These are phyloP conservation scores for Melospiza georgiana DNA, from an alignment of 2,113 vertebrate species.

Conservation along the genomic window DNA sequence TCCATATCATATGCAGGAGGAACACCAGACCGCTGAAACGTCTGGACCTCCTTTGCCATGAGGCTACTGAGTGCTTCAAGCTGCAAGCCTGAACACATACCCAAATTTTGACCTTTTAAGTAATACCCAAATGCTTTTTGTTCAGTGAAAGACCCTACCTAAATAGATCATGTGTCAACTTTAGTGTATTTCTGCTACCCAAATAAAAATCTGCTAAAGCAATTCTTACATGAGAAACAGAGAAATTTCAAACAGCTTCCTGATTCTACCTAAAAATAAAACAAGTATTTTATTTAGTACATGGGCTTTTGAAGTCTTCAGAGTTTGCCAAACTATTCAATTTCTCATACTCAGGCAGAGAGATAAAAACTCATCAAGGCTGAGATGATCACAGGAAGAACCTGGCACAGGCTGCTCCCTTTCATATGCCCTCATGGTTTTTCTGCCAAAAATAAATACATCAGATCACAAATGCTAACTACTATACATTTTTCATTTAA, in stretches of 20 bases:
- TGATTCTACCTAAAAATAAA: constrained; percentile 40
- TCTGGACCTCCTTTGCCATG: background rate
- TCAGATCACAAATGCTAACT: constrained; percentile 39
- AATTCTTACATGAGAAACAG: background rate
- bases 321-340: constrained; percentile 46
- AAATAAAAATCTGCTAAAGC: background rate
- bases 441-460: constrained; percentile 60
- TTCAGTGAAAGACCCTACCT: background rate
- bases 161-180: background rate
- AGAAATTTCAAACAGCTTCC: constrained; percentile 3
- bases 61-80: background rate
- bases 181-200: background rate
- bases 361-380: constrained; percentile 47
- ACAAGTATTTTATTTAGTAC: constrained; percentile 42
- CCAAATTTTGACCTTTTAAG: background rate
- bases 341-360: constrained; percentile 44
- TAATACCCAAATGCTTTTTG: background rate
- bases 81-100: background rate
- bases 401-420: constrained; percentile 41
- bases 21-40: background rate
- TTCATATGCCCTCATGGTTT: constrained; percentile 47
- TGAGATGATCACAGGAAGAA: constrained; percentile 64
- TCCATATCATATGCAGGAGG: background rate
- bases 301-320: constrained; percentile 23
- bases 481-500: constrained; percentile 53